Percentiles rank a stretch among this genome's conserved stretches.
These are phyloP conservation scores for Phycodurus eques DNA, from an alignment of 2,113 vertebrate genomes.

Conservation along the genomic window DNA sequence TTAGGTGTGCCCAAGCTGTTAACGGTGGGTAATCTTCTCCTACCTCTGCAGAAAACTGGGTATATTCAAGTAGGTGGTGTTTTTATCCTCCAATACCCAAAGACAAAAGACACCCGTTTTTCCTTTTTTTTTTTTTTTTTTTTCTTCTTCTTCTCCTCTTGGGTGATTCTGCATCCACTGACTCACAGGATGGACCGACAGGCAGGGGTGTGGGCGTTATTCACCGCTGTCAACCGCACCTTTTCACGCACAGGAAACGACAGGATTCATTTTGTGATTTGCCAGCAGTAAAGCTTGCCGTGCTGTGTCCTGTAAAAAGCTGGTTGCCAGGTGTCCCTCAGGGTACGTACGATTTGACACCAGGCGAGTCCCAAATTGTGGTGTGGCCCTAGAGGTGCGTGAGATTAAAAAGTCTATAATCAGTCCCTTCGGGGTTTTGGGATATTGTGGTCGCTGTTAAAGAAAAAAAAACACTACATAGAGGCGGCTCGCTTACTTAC, in stretches of 20 bases:
- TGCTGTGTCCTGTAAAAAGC: not conserved
- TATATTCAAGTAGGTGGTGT: slow-evolving; percentile 1
- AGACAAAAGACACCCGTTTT: slow-evolving; percentile 47
- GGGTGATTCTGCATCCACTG: slow-evolving; percentile 18
- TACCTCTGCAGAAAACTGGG: not conserved
- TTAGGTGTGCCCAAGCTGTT: slow-evolving; percentile 9
- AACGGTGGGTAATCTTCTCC: not conserved
- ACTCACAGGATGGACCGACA: slow-evolving; percentile 21
- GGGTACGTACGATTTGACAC: not conserved
- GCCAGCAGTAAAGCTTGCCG: not conserved
- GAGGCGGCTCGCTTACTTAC: too few relatives aligned
- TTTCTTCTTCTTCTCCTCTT: not conserved
- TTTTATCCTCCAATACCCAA: slow-evolving; percentile 8
- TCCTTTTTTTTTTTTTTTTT: not conserved
- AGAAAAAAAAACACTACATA: not conserved
- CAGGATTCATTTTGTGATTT: not conserved
- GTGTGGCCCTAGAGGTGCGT: not conserved
- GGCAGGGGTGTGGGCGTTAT: slow-evolving; percentile 7
- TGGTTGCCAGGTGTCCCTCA: not conserved
- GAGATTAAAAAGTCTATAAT: not conserved
- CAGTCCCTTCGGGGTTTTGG: not conserved
- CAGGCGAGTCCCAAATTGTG: not conserved
- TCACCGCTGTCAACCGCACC: not conserved
- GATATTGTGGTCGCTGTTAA: not conserved
- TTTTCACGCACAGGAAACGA: not conserved